Evolutionary conservation across 2,797 vertebrate genomes (phyloP).

Genomic region (Anguilla obscura): DNA sequence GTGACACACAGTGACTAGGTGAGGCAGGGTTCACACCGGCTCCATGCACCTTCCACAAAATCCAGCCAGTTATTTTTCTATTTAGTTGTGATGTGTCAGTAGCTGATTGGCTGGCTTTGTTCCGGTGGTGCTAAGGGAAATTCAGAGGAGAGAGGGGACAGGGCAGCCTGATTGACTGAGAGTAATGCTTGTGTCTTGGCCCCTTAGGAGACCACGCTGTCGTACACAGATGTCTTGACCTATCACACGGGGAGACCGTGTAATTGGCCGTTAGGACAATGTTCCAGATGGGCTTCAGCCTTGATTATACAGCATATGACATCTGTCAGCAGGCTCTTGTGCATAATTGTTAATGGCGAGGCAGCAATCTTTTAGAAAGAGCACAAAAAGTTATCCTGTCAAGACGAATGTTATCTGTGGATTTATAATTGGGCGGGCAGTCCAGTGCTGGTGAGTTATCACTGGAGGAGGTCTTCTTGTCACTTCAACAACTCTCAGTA

Average conservation of each 20-base stretch:
- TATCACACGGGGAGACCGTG: background rate
- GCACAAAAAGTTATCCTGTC: background rate
- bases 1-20: background rate
- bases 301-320: background rate
- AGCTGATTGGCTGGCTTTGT: constrained; percentile 4
- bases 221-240: background rate
- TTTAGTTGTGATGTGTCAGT: constrained; percentile 21
- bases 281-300: background rate
- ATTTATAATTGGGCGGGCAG: background rate
- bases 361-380: background rate
- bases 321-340: background rate
- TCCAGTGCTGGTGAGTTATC: background rate
- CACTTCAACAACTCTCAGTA: background rate
- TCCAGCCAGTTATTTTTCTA: constrained; percentile 7
- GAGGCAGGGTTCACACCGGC: constrained; percentile 8
- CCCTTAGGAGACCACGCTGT: constrained; percentile 12
- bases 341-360: background rate
- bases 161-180: background rate
- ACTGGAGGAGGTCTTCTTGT: background rate
- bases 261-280: background rate
- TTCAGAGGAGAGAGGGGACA: background rate
- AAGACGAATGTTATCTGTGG: background rate
- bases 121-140: constrained; percentile 8
- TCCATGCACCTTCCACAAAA: background rate
- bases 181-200: background rate